phyloP scores from a whole-genome alignment of 2,113 vertebrate species.

The Myanophis thanlyinensis region DNA sequence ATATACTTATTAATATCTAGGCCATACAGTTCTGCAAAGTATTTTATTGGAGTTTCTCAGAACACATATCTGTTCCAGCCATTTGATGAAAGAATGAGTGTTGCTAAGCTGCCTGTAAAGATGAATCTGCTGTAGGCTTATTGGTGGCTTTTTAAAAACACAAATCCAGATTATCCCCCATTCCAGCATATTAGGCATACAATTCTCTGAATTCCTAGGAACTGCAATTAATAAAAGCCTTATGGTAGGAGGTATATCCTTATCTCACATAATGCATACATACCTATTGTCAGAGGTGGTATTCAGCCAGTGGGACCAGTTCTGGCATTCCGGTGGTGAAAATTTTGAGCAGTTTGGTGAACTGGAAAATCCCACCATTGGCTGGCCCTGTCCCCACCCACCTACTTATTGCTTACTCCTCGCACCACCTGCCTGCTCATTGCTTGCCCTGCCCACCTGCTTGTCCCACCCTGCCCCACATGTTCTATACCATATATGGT shows the following conservation, averaged over 20 bases:
- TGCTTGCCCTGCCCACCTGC: too few species aligned
- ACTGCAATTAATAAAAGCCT: background rate
- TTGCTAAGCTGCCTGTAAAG: conserved; percentile 33
- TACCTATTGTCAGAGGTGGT: too few species aligned
- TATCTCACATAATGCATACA: background rate
- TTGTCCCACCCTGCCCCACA: too few species aligned
- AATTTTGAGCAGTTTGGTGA: too few species aligned
- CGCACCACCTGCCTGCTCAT: too few species aligned
- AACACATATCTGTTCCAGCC: conserved; percentile 46
- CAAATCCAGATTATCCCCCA: background rate
- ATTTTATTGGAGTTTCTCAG: conserved; percentile 51
- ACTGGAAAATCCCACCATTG: too few species aligned
- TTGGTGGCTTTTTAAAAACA: background rate
- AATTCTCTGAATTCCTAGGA: background rate
- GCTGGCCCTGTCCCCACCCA: too few species aligned
- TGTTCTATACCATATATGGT: too few species aligned
- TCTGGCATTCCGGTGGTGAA: too few species aligned
- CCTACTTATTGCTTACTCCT: too few species aligned
- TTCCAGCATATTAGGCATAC: background rate
- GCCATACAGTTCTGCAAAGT: conserved; percentile 55
- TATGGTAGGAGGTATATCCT: background rate
- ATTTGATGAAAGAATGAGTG: conserved; percentile 40
- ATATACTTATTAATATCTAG: conserved; percentile 75
- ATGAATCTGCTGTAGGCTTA: conserved; percentile 32
- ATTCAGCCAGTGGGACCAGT: too few species aligned